A percentile compares a stretch with the other conserved stretches of the same genome.
phyloP scores from a whole-genome alignment of 2,888 invertebrate species.

The Phengaris arion region DNA sequence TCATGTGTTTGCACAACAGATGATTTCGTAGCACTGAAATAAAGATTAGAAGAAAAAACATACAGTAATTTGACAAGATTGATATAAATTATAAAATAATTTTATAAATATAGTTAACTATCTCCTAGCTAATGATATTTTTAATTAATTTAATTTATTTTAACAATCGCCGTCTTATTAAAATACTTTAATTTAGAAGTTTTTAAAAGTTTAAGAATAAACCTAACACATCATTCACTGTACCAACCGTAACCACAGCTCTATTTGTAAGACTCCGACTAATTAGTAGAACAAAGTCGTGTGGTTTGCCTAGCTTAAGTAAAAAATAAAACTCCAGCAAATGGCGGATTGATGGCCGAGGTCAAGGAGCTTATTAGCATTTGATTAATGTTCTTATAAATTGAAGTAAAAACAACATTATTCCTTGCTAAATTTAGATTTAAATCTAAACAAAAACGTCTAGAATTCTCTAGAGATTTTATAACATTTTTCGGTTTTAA shows the following conservation, averaged over 20 bases:
- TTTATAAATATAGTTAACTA: too few species aligned
- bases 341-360: slow-evolving; percentile 42
- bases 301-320: slow-evolving; percentile 8
- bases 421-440: slow-evolving; percentile 1
- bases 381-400: slow-evolving; percentile 35
- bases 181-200: too few species aligned
- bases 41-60: too few species aligned
- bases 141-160: not conserved
- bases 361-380: slow-evolving; percentile 42
- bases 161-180: too few species aligned
- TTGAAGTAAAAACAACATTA: slow-evolving; percentile 18
- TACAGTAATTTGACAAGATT: too few species aligned
- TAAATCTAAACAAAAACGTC: not conserved
- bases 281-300: slow-evolving; percentile 19
- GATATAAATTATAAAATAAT: too few species aligned
- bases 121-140: not conserved
- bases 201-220: not conserved
- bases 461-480: not conserved
- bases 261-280: slow-evolving; percentile 1
- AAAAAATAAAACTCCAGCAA: slow-evolving; percentile 23
- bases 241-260: not conserved
- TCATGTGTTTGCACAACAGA: not conserved
- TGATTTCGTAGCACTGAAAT: too few species aligned
- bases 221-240: not conserved
- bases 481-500: not conserved